A percentile compares a stretch with the other conserved stretches of the same genome.
phyloP scores from a whole-genome alignment of 1,140 invertebrate genomes.

The Lineus longissimus region DNA sequence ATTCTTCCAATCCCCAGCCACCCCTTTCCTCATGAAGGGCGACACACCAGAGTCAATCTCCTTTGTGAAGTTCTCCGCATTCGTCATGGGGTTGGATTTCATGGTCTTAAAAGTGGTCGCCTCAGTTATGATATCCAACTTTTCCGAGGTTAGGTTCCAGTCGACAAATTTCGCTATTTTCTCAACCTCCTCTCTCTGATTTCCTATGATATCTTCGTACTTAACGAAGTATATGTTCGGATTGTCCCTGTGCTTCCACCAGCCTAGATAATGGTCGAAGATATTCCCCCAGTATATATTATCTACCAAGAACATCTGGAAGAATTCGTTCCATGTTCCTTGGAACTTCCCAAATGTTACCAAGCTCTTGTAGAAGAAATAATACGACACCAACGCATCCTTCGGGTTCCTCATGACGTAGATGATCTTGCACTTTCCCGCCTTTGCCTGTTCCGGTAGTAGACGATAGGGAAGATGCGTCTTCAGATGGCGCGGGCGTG shows the following conservation, averaged over 20 bases:
- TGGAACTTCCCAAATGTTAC: conserved; percentile 58
- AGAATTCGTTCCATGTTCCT: conserved; percentile 43
- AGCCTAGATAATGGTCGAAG: conserved; percentile 18
- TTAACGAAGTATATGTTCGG: conserved; percentile 75
- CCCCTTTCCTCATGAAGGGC: background rate
- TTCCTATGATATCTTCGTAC: conserved; percentile 67
- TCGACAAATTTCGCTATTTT: conserved; percentile 52
- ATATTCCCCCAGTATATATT: conserved; percentile 29
- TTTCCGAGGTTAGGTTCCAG: background rate
- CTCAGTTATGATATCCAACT: background rate
- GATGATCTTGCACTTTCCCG: background rate
- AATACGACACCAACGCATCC: conserved; percentile 80
- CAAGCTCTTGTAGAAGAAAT: conserved; percentile 69
- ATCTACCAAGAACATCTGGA: conserved; percentile 44
- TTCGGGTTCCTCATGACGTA: conserved; percentile 68
- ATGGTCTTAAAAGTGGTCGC: background rate
- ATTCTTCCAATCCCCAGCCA: conserved; percentile 2
- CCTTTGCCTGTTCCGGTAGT: background rate
- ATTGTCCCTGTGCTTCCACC: conserved; percentile 69
- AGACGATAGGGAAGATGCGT: background rate
- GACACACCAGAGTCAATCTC: background rate
- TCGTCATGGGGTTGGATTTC: conserved; percentile 1
- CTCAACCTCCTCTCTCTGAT: conserved; percentile 29
- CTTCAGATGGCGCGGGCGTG: background rate
- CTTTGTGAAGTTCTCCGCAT: background rate